A percentile compares a stretch with the other conserved stretches of the same genome.
These are phyloP conservation scores for Gisinianus flammeolus DNA, from an alignment of 2,888 invertebrate species.

Conservation along the genomic window DNA sequence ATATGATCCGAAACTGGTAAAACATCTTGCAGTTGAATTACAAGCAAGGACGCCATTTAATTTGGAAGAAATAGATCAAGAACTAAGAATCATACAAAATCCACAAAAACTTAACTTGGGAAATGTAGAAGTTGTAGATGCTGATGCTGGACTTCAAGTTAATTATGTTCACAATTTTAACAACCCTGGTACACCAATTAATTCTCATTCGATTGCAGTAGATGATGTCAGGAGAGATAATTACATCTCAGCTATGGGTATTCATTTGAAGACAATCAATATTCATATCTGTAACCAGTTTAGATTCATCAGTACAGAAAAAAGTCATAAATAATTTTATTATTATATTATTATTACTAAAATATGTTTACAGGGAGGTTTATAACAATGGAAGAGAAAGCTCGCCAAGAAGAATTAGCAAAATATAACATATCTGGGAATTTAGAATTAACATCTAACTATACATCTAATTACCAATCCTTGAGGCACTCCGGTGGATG, in stretches of 20 bases:
- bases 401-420: conserved; percentile 44
- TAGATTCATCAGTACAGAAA: no score
- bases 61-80: background rate
- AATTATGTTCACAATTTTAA: no score
- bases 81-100: conserved; percentile 16
- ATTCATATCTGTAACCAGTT: no score
- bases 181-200: conserved; percentile 24
- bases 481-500: conserved; percentile 41
- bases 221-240: conserved; percentile 44
- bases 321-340: background rate
- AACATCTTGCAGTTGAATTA: conserved; percentile 73
- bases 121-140: conserved; percentile 40
- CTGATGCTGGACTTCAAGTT: conserved; percentile 38
- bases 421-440: conserved; percentile 42
- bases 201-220: conserved; percentile 25
- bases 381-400: conserved; percentile 43
- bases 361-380: conserved; percentile 38
- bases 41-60: conserved; percentile 1
- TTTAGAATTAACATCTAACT: conserved; percentile 34
- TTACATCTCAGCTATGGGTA: conserved; percentile 44
- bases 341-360: background rate
- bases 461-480: conserved; percentile 22
- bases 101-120: conserved; percentile 22
- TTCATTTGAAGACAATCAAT: background rate
- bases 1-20: conserved; percentile 69